Evolutionary conservation across 2,113 vertebrate genomes (phyloP), one percentile per base, ranked within the genome.

Genomic region (Myodes glareolus): DNA sequence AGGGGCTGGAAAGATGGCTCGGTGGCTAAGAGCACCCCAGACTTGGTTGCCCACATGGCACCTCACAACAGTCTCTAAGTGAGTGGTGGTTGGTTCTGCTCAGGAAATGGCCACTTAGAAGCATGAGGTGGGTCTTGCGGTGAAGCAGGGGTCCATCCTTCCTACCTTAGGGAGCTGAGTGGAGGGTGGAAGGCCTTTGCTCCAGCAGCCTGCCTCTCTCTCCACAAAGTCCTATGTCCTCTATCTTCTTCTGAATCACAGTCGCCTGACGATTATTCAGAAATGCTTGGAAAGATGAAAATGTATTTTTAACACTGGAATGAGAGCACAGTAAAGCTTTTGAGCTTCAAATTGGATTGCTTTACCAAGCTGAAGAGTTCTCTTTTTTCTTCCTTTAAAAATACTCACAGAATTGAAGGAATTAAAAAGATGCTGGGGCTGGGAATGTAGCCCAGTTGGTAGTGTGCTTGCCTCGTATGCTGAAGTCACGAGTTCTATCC

Each of bases 251-350:
- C 72, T 2, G 45, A 55, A 90, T 91, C 50, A 31, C 11, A 1
- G 75, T 70, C 4, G 1, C 67, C 55, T 61, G 39, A 29, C 47
- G 27, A 58, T 45, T 65, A 21, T 73, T 94, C 61, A 84, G 36
- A 93, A 84, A 45, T 39, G 42, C 88, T 50, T 77, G 36, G 68
- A 76, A 80, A 67, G 82, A 50, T 94, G 90, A 63, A 97, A 94
- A 86, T 93, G 25, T 50, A 93, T 89, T 96, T 95, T 95, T 76
- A 45, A 96, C 73, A 92, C 86, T 91, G 87, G 52, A 96, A 12
- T 80, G 88, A 85, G 61, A 91, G 45, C 42, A 9, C 33, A 65
- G 65, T 73, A 65, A 92, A 70, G 27, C 52, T n/a, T 89, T 88
- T 94, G 82, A 93, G 68, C 89, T 68, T 95, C 95, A 94, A 88